Base-by-base conservation (phyloP, 2,888 invertebrate genomes). In the Petrolisthes cinctipes region DNA sequence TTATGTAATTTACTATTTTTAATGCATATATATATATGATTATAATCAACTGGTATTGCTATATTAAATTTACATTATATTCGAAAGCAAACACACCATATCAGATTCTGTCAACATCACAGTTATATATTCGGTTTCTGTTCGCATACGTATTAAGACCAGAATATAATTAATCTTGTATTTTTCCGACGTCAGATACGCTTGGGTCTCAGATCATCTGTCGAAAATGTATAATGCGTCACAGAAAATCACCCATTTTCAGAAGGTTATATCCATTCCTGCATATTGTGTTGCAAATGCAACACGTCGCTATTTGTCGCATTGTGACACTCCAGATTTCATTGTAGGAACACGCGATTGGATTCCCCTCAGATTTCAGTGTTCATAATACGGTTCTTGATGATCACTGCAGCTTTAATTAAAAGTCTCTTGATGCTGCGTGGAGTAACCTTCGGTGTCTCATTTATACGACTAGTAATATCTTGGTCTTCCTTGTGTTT, bases 331-430 rank as follows among this genome's bases (percentile, higher is more conserved):
- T 4, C 20, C 20, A 75, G 75, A 20, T 20, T 75, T 75, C 75
- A 20, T 75, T n/a, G 75, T 20, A n/a, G 75, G 75, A n/a, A 75
- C 75, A 75, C 75, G 75, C 20, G 75, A 75, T n/a, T 75, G 75
- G 75, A 3, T 20, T n/a, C 5, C n/a, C 75, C 5, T 14, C 75
- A 5, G 5, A 75, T 1, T 1, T 75, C 75, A 4, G 75, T 75
- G 17, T 14, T 23, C 5, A 20, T 75, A n/a, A n/a, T 75, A 75
- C 75, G 23, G 75, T 75, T 20, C 75, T n/a, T 1, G 20, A 75
- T 75, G 75, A 75, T 14, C 75, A 75, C 75, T 4, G 5, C 75
- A 75, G 75, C 75, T 75, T 14, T 75, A 75, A 75, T 4, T 75
- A n/a, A n/a, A n/a, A n/a, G 75, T 75, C 75, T 61, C 75, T 75